phyloP scores from a whole-genome alignment of 2,888 invertebrate genomes.

The Slavum lentiscoides region DNA sequence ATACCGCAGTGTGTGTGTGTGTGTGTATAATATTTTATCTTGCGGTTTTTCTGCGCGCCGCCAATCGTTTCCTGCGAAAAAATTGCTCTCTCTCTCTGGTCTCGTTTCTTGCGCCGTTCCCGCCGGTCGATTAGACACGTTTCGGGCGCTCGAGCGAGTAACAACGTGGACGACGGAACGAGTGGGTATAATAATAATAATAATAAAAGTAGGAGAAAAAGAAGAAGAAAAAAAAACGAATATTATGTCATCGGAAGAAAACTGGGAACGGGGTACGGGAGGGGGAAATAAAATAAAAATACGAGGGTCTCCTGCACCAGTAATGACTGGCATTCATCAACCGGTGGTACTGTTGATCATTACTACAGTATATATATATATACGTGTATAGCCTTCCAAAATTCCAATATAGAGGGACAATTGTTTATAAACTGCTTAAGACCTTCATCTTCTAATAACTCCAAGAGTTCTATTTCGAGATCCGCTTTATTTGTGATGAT shows the following conservation, averaged over 20 bases:
- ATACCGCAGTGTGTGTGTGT: background rate
- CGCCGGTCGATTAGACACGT: slow-evolving; percentile 48
- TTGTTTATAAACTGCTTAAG: too few relatives aligned
- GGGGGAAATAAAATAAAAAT: background rate
- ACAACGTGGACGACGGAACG: background rate
- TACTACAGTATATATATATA: background rate
- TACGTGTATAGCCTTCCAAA: too few relatives aligned
- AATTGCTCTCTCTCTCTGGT: background rate
- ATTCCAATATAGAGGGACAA: too few relatives aligned
- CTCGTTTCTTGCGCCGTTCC: background rate
- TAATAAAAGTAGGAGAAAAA: background rate
- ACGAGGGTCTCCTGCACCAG: slow-evolving; percentile 30
- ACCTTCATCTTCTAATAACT: too few relatives aligned
- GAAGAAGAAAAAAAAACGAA: slow-evolving; percentile 30
- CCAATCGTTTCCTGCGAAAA: background rate
- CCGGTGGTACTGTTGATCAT: slow-evolving; percentile 47
- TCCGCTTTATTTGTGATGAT: too few relatives aligned
- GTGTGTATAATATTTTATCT: background rate
- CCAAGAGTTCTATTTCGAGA: too few relatives aligned
- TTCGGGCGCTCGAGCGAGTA: background rate
- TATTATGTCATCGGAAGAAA: slow-evolving; percentile 46
- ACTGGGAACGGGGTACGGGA: background rate
- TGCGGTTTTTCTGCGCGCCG: background rate
- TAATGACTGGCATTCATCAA: slow-evolving; percentile 52
- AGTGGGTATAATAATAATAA: slow-evolving; percentile 4